phyloP scores from a whole-genome alignment of 2,113 vertebrate species.

The Myodes glareolus region DNA sequence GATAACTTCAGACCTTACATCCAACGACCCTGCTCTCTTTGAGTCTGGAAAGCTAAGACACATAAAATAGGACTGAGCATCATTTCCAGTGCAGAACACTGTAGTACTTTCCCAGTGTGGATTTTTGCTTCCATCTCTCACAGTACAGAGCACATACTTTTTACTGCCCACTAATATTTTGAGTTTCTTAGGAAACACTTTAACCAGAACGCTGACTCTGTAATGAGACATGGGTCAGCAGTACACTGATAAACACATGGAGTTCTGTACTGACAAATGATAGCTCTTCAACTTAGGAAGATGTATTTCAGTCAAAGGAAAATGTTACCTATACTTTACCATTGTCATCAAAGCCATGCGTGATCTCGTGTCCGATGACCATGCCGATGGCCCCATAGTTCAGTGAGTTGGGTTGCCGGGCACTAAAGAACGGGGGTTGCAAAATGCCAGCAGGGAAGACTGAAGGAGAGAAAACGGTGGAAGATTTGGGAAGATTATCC shows the following conservation, averaged over 20 bases:
- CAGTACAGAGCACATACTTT: background rate
- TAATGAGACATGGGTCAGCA: background rate
- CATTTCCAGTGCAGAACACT: background rate
- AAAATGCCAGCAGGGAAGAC: slow-evolving; percentile 98
- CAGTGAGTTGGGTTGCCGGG: slow-evolving; percentile 92
- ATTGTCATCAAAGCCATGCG: slow-evolving; percentile 97
- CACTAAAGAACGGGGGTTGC: slow-evolving; percentile 97
- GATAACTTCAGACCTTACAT: background rate
- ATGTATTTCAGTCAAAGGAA: background rate
- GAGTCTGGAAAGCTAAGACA: background rate
- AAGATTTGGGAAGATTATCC: background rate
- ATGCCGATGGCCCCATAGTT: slow-evolving; percentile 97
- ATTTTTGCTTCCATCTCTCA: background rate
- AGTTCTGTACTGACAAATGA: background rate
- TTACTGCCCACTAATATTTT: background rate
- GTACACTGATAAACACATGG: background rate
- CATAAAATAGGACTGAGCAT: background rate
- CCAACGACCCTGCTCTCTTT: background rate
- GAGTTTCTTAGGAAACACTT: background rate
- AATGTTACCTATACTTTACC: slow-evolving; percentile 84
- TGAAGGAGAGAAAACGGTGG: slow-evolving; percentile 75
- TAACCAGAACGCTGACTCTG: background rate
- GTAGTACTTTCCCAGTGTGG: background rate
- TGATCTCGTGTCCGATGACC: slow-evolving; percentile 99
- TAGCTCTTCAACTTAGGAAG: background rate